A percentile compares a stretch with the other conserved stretches of the same genome.
Evolutionary conservation across 2,113 vertebrate species (phyloP).

Genomic region (Hyla sarda): DNA sequence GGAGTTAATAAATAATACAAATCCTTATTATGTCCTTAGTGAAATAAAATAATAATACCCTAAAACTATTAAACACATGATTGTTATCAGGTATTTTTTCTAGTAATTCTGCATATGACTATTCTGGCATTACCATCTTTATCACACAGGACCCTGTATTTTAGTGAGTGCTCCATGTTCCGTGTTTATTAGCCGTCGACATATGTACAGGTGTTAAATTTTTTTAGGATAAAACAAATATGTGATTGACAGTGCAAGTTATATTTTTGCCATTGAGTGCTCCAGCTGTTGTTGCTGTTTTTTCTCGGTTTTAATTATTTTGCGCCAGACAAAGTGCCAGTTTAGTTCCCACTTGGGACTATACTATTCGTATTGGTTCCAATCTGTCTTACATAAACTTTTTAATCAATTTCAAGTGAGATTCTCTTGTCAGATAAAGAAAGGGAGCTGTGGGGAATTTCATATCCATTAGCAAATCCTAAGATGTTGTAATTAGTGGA

Average conservation of each 20-base stretch:
- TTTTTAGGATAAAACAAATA: slow-evolving; percentile 45
- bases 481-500: slow-evolving; percentile 51
- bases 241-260: slow-evolving; percentile 52
- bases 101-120: too few relatives aligned
- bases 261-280: slow-evolving; percentile 48
- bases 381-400: slow-evolving; percentile 60
- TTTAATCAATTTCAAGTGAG: slow-evolving; percentile 57
- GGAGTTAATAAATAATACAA: too few relatives aligned
- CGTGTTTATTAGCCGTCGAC: not conserved
- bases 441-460: slow-evolving; percentile 48
- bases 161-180: not conserved
- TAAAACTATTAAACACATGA: too few relatives aligned
- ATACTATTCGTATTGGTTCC: slow-evolving; percentile 46
- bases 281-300: slow-evolving; percentile 55
- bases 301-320: slow-evolving; percentile 56
- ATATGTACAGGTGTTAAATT: slow-evolving; percentile 41
- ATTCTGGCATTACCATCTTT: not conserved
- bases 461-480: slow-evolving; percentile 51
- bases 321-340: slow-evolving; percentile 56
- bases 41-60: too few relatives aligned
- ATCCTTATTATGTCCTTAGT: too few relatives aligned
- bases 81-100: too few relatives aligned
- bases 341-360: slow-evolving; percentile 58
- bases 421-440: slow-evolving; percentile 53
- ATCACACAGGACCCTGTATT: not conserved